phyloP scores from a whole-genome alignment of 2,797 vertebrate genomes.

The Clarias laeviceps region DNA sequence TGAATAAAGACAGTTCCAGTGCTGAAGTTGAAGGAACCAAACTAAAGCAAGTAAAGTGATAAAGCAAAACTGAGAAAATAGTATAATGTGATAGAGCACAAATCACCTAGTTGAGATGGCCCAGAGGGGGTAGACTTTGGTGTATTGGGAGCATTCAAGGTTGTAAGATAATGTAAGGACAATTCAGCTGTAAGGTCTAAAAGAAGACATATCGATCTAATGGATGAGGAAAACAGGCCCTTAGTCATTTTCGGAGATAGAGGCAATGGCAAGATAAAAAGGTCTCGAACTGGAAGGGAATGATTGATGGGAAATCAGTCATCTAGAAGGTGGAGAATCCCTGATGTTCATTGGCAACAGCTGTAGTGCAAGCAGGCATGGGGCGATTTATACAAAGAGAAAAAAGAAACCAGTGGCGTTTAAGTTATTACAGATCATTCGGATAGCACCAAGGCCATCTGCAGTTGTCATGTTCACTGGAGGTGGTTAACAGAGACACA shows the following conservation, averaged over 20 bases:
- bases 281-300: not conserved
- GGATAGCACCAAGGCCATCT: not conserved
- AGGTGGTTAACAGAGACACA: conserved; percentile 16
- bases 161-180: not conserved
- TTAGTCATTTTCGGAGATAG: not conserved
- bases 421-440: not conserved
- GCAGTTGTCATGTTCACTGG: conserved; percentile 5
- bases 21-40: not conserved
- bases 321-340: not conserved
- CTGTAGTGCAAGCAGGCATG: not conserved
- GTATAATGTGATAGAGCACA: not conserved
- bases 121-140: not conserved
- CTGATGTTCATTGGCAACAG: not conserved
- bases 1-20: not conserved
- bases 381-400: not conserved
- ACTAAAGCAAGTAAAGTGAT: not conserved
- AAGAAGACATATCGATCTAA: conserved; percentile 1
- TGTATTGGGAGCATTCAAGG: not conserved
- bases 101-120: not conserved
- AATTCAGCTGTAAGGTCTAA: not conserved
- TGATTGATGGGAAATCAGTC: not conserved
- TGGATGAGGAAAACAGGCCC: not conserved
- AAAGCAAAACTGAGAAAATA: not conserved
- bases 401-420: not conserved
- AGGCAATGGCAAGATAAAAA: conserved; percentile 7